Percentiles rank a stretch among this genome's conserved stretches.
Evolutionary conservation across 2,888 invertebrate genomes (phyloP).

Genomic region (Plebejus melissa): DNA sequence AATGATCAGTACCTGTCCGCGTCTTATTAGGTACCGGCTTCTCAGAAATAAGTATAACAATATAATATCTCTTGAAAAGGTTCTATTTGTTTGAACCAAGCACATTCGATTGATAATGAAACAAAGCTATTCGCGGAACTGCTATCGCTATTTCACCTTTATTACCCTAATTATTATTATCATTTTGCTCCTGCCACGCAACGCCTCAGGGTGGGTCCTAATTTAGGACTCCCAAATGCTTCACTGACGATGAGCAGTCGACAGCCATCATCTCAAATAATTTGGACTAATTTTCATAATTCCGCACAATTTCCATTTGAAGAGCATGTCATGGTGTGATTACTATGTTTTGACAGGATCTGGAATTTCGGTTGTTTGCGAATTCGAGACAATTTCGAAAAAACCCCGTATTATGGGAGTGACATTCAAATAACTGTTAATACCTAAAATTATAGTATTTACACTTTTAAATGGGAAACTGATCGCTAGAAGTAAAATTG

Average conservation of each 20-base stretch:
- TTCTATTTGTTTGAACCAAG: neutral
- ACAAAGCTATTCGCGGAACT: neutral
- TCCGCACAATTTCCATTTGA: slow-evolving; percentile 63
- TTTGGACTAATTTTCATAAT: slow-evolving; percentile 74
- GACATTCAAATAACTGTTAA: neutral
- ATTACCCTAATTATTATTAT: slow-evolving; percentile 66
- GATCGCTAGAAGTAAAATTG: neutral
- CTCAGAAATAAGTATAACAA: neutral
- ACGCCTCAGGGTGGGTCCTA: slow-evolving; percentile 51
- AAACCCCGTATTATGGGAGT: neutral
- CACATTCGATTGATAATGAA: neutral
- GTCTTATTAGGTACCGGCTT: neutral
- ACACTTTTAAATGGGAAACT: neutral
- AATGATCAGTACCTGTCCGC: no score
- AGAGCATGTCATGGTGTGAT: slow-evolving; percentile 60
- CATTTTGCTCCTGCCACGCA: slow-evolving; percentile 68
- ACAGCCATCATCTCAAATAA: slow-evolving; percentile 65
- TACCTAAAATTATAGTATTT: neutral
- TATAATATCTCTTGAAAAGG: neutral
- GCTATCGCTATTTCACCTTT: slow-evolving; percentile 42
- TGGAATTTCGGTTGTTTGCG: slow-evolving; percentile 20
- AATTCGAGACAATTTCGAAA: slow-evolving; percentile 20
- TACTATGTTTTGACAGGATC: slow-evolving; percentile 8
- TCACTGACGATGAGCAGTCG: slow-evolving; percentile 56
- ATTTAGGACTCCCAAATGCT: slow-evolving; percentile 42